A percentile compares a stretch with the other conserved stretches of the same genome.
Evolutionary conservation across 2,797 vertebrate species (phyloP).

Genomic region (Dromococcyx pavoninus): DNA sequence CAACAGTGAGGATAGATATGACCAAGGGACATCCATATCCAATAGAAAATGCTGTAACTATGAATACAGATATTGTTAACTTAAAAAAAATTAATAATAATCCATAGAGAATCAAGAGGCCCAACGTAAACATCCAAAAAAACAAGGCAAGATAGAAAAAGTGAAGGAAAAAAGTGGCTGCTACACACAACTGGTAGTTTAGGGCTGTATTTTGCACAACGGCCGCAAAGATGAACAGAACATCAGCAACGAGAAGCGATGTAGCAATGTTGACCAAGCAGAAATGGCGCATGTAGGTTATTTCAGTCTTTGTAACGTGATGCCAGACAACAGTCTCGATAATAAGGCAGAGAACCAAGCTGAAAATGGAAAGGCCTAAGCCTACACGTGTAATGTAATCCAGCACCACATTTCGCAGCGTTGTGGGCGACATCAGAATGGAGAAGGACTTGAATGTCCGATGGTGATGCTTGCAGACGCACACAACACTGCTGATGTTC

Average conservation of each 20-base stretch:
- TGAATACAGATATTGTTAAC: constrained; percentile 64
- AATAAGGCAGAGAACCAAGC: constrained; percentile 69
- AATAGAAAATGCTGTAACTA: constrained; percentile 60
- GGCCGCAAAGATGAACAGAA: constrained; percentile 69
- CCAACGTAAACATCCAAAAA: constrained; percentile 80
- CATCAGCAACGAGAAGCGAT: constrained; percentile 67
- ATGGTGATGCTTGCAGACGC: constrained; percentile 49
- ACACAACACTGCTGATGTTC: background rate
- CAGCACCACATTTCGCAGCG: background rate
- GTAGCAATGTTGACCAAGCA: constrained; percentile 76
- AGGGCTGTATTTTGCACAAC: background rate
- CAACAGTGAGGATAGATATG: constrained; percentile 71
- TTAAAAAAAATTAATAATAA: constrained; percentile 74
- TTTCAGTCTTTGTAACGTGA: constrained; percentile 69
- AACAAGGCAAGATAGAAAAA: constrained; percentile 78
- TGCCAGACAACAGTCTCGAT: constrained; percentile 73
- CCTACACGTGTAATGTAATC: constrained; percentile 62
- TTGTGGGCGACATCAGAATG: constrained; percentile 66
- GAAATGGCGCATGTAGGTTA: constrained; percentile 76
- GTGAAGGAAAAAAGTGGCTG: constrained; percentile 74
- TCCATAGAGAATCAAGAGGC: constrained; percentile 76
- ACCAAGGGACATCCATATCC: constrained; percentile 77
- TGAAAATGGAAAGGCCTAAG: constrained; percentile 71
- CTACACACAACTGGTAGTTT: constrained; percentile 57
- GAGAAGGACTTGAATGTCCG: constrained; percentile 68